Evolutionary conservation across 2,113 vertebrate species (phyloP).

Genomic region (sheep (Ovis aries)): ARS-UI_Ramb_v3.0 NC_056061.1:14561001-14561500

Average conservation of each 20-base stretch:
- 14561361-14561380: background rate
- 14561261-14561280: background rate
- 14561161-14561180: background rate
- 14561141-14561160: background rate
- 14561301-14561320: background rate
- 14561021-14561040: background rate
- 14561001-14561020: constrained; percentile 58
- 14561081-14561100: constrained; percentile 2
- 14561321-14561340: background rate
- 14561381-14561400: background rate
- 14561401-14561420: background rate
- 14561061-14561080: background rate
- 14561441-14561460: background rate
- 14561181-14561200: background rate
- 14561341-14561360: background rate
- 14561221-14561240: background rate
- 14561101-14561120: background rate
- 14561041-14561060: constrained; percentile 45
- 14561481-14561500: background rate
- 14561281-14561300: background rate
- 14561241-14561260: background rate
- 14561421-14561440: background rate
- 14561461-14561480: background rate
- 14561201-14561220: background rate
- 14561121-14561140: background rate